phyloP scores from a whole-genome alignment of 2,113 vertebrate species.

The Cebus imitator region DNA sequence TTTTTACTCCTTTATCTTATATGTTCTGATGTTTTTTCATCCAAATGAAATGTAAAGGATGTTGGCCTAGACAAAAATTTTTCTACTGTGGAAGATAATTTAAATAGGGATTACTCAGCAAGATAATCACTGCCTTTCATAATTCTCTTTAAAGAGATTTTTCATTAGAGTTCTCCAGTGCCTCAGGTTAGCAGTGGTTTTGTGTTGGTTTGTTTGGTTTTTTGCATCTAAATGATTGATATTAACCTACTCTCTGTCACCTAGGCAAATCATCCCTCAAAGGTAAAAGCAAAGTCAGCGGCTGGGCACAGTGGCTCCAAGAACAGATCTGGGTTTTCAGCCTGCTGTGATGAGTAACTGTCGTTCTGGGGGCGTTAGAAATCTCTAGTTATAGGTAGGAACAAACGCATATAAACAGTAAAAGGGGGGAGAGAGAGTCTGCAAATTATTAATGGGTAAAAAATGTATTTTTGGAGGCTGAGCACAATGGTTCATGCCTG shows the following conservation, averaged over 20 bases:
- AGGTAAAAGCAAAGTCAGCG: background rate
- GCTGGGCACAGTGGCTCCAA: background rate
- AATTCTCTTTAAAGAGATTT: conserved; percentile 24
- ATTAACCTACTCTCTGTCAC: background rate
- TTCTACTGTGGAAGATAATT: background rate
- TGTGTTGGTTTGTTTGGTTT: background rate
- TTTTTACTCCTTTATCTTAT: conserved; percentile 16
- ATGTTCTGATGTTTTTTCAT: background rate
- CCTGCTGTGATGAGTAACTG: background rate
- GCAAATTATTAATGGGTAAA: background rate
- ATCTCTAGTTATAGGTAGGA: background rate
- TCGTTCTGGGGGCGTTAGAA: background rate
- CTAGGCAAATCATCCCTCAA: background rate
- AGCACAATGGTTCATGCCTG: too few species aligned
- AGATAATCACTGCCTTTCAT: background rate
- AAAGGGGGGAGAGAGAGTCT: background rate
- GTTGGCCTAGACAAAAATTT: background rate
- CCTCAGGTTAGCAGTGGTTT: background rate
- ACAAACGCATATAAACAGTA: background rate
- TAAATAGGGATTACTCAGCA: background rate
- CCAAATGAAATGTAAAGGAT: conserved; percentile 5
- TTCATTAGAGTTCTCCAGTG: background rate
- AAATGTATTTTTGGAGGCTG: background rate
- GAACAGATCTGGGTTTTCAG: background rate
- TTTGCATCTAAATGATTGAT: background rate